Conservation (phyloP, 2,113 vertebrate species). For the Aegotheles bennettii region DNA sequence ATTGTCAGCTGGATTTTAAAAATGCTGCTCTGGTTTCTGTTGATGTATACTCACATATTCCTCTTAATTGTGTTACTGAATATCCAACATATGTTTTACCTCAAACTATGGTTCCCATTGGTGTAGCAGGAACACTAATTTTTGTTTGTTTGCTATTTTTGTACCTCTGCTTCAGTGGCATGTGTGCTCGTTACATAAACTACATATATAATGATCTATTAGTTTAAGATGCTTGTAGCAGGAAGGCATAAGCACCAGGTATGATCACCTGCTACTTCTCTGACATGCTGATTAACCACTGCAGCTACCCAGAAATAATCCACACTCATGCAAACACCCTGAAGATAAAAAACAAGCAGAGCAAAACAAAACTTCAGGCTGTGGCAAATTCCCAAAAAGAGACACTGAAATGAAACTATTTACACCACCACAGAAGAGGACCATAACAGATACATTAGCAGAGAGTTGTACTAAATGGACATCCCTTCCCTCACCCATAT, state of each 20-base stretch:
- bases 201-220: background rate
- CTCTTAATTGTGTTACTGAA: background rate
- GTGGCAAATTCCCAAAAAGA: background rate
- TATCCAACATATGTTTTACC: background rate
- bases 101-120: background rate
- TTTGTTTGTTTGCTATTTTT: background rate
- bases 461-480: background rate
- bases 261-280: background rate
- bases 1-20: background rate
- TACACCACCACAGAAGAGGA: background rate
- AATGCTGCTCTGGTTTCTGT: background rate
- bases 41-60: background rate
- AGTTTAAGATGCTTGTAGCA: background rate
- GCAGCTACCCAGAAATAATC: background rate
- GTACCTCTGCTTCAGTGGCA: background rate
- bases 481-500: background rate
- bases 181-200: background rate
- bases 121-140: background rate
- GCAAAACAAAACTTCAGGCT: background rate
- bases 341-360: background rate
- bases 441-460: accelerated
- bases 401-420: background rate
- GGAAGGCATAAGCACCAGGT: background rate
- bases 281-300: background rate
- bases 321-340: background rate